Evolutionary conservation across 1,140 invertebrate species (phyloP), one percentile per base, ranked within the genome.

Genomic region (silkworm (Bombyx mori)): DNA sequence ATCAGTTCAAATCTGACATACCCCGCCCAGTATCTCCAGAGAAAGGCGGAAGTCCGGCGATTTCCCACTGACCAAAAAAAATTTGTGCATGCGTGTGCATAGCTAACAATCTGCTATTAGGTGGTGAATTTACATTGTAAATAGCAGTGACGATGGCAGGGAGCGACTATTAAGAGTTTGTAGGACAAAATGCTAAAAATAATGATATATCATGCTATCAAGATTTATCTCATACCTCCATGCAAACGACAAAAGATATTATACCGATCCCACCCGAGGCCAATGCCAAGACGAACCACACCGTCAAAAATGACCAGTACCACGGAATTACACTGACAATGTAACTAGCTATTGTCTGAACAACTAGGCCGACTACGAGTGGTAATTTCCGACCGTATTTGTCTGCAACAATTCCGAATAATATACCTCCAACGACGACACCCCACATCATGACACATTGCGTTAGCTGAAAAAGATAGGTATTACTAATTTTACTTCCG

Each of bases 401-500:
- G 75, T 95, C 94, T 1, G 93, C 91, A 54, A 92, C 70, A 22
- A 91, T 82, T 60, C 94, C 93, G 73, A 94, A 94, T 1, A 92
- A 54, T 69, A 94, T 89, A 66, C 92, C 92, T 54, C 88, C 86
- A 49, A 93, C 63, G 45, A 95, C 87, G 46, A 94, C 89, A n/a
- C 94, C 94, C 46, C 91, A 80, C 93, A 95, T 94, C 55, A 93
- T 92, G 4, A 91, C 85, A 7, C 90, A 90, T 74, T 95, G 94
- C 3, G 91, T 91, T 4, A 94, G 61, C 88, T 93, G 66, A 65
- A 83, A 82, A 56, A 53, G 18, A 51, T 35, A 2, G 4, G 2
- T 3, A 35, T 35, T 3, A 3, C 4, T 5, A 35, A 3, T 35
- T 35, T 35, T 35, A 35, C 26, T 35, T 35, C 4, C 26, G 26